Evolutionary conservation across 2,888 invertebrate species (phyloP), one percentile per base, ranked within the genome.

Genomic region (Ferdinandea cuprea): DNA sequence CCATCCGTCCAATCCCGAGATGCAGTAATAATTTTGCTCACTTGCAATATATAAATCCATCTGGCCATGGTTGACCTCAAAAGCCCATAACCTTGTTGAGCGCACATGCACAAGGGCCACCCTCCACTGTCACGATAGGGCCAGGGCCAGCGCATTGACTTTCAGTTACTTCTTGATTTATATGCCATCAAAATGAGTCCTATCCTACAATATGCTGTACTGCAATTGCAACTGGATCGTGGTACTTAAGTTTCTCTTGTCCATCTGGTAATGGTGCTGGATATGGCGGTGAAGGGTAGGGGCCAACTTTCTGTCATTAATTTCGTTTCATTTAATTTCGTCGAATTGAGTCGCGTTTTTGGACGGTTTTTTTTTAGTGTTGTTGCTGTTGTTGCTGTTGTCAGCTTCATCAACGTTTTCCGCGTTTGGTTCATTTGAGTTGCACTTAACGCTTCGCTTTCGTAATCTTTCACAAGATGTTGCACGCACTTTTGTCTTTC

Each of bases 21-120:
- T 48, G 28, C 56, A 30, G 50, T 50, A 69, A 56, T 74, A 50
- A 56, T 44, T 56, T 54, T 50, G 21, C 42, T 50, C 40, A 4
- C 25, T 44, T 40, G 58, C 54, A 58, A 30, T 3, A 35, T 28
- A 59, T 76, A 81, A 65, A 81, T 66, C 65, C 65, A 81, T 77
- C 65, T 81, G 76, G 40, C 66, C n/a, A n/a, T n/a, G n/a, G n/a
- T n/a, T 81, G 81, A 81, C 76, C 81, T 48, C 66, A 77, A 76
- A 81, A 81, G 71, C 71, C 76, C 71, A 66, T 77, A 81, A 77
- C 81, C 81, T 76, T 76, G 76, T 80, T 28, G 28, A 63, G 46
- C 35, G 46, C 11, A 6, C 2, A 21, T n/a, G 30, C 19, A 7
- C 13, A 1, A 7, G 7, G 52, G 42, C 42, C 59, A 78, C 65